Percentiles rank a stretch among this genome's conserved stretches.
phyloP scores from a whole-genome alignment of 2,113 vertebrate genomes.

The Meriones unguiculatus region DNA sequence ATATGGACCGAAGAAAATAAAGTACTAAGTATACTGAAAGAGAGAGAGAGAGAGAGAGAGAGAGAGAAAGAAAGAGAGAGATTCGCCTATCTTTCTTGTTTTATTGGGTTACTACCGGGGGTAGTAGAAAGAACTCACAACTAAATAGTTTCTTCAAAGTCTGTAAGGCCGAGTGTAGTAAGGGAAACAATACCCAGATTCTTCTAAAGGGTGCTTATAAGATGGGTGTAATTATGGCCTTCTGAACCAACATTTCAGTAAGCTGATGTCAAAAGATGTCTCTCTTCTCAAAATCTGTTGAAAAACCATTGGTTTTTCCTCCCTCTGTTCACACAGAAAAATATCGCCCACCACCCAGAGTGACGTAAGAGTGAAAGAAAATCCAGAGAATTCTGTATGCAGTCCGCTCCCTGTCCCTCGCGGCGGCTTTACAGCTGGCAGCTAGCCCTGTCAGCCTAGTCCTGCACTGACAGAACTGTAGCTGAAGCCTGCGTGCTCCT shows the following conservation, averaged over 20 bases:
- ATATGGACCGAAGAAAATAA: background rate
- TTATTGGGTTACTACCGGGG: background rate
- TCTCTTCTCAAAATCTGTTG: conserved; percentile 39
- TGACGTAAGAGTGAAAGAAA: background rate
- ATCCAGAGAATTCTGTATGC: background rate
- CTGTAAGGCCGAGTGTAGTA: background rate
- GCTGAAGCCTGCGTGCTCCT: background rate
- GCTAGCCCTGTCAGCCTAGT: conserved; percentile 37
- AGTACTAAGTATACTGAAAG: background rate
- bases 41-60: too few relatives aligned
- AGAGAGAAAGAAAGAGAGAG: background rate
- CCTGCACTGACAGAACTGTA: conserved; percentile 33
- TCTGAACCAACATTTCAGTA: conserved; percentile 47
- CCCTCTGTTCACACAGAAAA: conserved; percentile 20
- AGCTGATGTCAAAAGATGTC: conserved; percentile 15
- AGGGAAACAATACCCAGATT: background rate
- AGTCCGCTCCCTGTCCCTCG: conserved; percentile 34
- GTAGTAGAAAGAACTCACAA: background rate
- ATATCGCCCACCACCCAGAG: background rate
- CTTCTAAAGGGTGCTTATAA: background rate
- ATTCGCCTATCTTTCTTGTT: conserved; percentile 8
- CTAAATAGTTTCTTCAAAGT: background rate
- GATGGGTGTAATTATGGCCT: background rate
- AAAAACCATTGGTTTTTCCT: background rate
- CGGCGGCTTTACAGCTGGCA: conserved; percentile 46